Evolutionary conservation across 2,113 vertebrate species (phyloP).

Genomic region (Kryptolebias marmoratus): DNA sequence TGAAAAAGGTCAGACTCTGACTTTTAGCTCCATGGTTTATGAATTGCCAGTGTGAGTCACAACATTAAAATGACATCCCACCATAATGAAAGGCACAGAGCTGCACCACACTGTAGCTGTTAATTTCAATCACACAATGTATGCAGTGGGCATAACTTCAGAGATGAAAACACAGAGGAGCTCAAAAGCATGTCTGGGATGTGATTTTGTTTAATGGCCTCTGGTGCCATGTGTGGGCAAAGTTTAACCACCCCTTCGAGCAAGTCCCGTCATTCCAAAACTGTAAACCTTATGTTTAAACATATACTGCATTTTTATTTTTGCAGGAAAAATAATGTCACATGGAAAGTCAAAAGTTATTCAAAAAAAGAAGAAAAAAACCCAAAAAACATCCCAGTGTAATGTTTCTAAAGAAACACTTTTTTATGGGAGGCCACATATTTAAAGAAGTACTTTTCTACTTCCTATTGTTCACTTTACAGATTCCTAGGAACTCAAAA

Average conservation of each 20-base stretch:
- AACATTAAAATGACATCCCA: conserved; percentile 56
- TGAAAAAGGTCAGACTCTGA: conserved; percentile 55
- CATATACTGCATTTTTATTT: neutral
- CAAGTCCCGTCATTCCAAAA: neutral
- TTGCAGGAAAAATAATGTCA: conserved; percentile 2
- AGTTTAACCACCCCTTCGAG: conserved; percentile 25
- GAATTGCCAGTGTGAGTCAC: conserved; percentile 63
- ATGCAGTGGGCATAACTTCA: conserved; percentile 58
- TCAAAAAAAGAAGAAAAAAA: too few relatives aligned
- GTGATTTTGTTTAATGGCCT: conserved; percentile 45
- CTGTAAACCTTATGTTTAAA: conserved; percentile 4
- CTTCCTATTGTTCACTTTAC: conserved; percentile 27
- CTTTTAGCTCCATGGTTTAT: conserved; percentile 33
- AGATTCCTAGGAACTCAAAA: conserved; percentile 3
- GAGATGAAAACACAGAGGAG: conserved; percentile 50
- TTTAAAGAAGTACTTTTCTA: conserved; percentile 22
- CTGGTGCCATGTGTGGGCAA: conserved; percentile 50
- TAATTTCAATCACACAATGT: conserved; percentile 64
- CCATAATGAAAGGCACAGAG: conserved; percentile 64
- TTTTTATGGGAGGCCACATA: conserved; percentile 8
- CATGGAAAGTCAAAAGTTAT: neutral
- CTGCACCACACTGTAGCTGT: conserved; percentile 41
- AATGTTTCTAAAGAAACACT: conserved; percentile 13
- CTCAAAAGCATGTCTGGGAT: conserved; percentile 49
- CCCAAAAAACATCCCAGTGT: conserved; percentile 9